phyloP scores from a whole-genome alignment of 2,888 invertebrate species.

The Metacarcinus magister region DNA sequence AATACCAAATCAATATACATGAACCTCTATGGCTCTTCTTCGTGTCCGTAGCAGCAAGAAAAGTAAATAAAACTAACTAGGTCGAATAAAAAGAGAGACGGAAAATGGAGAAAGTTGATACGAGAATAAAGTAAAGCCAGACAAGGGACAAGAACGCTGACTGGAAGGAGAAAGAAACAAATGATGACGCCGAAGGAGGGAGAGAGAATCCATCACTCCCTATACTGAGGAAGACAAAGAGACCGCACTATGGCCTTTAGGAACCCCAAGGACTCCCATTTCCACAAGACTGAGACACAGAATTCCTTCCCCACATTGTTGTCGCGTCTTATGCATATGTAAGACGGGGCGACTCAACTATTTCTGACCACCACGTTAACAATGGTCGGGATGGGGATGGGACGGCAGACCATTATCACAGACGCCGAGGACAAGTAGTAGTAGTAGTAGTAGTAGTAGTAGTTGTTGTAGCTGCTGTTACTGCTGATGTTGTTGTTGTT shows the following conservation, averaged over 20 bases:
- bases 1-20: not conserved
- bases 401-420: not conserved
- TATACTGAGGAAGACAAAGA: not conserved
- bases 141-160: not conserved
- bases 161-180: not conserved
- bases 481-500: too few relatives aligned
- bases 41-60: not conserved
- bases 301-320: slow-evolving; percentile 41
- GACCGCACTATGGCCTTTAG: not conserved
- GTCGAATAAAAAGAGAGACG: too few relatives aligned
- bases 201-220: slow-evolving; percentile 5
- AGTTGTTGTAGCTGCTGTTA: not conserved
- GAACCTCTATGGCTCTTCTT: not conserved
- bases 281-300: slow-evolving; percentile 7
- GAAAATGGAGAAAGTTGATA: not conserved
- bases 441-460: not conserved
- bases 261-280: not conserved
- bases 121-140: too few relatives aligned
- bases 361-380: slow-evolving; percentile 12
- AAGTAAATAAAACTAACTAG: not conserved
- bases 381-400: not conserved
- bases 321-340: slow-evolving; percentile 40
- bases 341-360: not conserved
- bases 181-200: slow-evolving; percentile 26
- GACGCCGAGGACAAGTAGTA: not conserved